Percentiles rank a stretch among this genome's conserved stretches.
These are phyloP conservation scores for Pollimyrus isidori DNA, from an alignment of 2,113 vertebrate species.

Conservation along the genomic window DNA sequence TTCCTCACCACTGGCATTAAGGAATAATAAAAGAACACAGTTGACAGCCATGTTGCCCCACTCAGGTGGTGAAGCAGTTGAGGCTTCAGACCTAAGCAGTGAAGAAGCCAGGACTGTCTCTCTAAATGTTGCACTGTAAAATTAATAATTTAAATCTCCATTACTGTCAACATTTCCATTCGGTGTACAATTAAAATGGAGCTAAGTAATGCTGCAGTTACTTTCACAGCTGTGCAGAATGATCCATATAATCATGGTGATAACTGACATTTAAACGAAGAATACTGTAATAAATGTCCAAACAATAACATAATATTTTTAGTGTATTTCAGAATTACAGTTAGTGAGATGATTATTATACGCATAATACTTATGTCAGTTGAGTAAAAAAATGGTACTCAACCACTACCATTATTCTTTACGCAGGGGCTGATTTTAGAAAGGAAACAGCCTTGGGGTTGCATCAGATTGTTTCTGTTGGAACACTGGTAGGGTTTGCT, in stretches of 20 bases:
- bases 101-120: neutral
- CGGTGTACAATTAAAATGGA: neutral
- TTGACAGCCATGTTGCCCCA: neutral
- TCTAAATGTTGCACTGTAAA: neutral
- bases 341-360: neutral
- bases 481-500: neutral
- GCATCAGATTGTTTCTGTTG: neutral
- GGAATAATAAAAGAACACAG: neutral
- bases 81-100: neutral
- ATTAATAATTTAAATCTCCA: neutral
- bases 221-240: neutral
- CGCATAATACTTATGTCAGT: neutral
- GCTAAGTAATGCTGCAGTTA: neutral
- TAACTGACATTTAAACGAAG: neutral
- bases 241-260: neutral
- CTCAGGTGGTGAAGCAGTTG: neutral
- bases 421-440: neutral
- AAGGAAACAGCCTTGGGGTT: neutral
- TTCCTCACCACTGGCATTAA: neutral
- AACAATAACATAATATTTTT: neutral
- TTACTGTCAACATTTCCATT: neutral
- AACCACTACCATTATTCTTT: neutral
- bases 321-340: neutral
- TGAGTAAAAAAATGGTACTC: neutral
- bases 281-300: neutral